Base-by-base conservation (phyloP, 2,888 invertebrate genomes). In the Acrocyrtus sp. region DNA sequence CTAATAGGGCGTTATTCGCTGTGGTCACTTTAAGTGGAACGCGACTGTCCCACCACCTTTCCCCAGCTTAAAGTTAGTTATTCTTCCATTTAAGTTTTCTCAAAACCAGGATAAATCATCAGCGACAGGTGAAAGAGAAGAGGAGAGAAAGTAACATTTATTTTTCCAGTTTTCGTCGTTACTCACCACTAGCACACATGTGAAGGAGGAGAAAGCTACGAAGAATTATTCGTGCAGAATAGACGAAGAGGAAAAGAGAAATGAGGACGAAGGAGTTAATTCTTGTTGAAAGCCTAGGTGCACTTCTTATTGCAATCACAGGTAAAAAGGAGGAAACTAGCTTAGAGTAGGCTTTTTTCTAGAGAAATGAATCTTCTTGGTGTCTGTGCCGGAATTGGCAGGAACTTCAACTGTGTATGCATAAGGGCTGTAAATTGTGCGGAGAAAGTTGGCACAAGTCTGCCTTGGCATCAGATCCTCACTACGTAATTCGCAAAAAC, bases 201-300 rank as follows among this genome's bases (percentile, higher is more conserved):
- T 51, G 51, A 51, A 48, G 22, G 50, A 34, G 21, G 39, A 15
- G 24, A 17, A 51, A 50, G 21, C 17, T 12, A 53, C 43, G 22
- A 63, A 65, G 29, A 12, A 3, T n/a, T n/a, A n/a, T n/a, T n/a
- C n/a, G n/a, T n/a, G 53, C 3, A 15, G 19, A 26, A 47, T 4
- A 61, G 48, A 22, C 15, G 39, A 48, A 48, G 63, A 12, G 17
- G 48, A 50, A 50, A 39, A 58, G 61, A 48, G 69, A 26, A 22
- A 72, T 72, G 72, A 72, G 58, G 63, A 72, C 72, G 24, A 50
- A 43, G 43, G 72, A 65, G n/a, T 41, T 72, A 45, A 65, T 72
- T 24, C 34, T 72, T 57, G 51, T 72, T 29, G 72, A 72, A 58
- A 65, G 72, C 58, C 63, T 72, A 19, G 72, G 63, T 39, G 65